Evolutionary conservation across 2,797 vertebrate species (phyloP), one percentile per base, ranked within the genome.

Genomic region (Karalla daura): DNA sequence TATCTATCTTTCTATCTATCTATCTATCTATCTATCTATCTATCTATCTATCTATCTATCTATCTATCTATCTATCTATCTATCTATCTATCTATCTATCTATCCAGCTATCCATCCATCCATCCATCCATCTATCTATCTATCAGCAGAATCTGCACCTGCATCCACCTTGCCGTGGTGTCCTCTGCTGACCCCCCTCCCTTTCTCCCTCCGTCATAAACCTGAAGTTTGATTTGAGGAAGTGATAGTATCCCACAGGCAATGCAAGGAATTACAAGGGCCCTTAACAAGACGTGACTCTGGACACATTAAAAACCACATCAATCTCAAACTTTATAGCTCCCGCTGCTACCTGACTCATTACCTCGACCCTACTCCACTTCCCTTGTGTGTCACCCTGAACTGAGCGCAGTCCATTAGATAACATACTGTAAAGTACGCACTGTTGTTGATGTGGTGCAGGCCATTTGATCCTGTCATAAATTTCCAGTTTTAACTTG

Each of bases 271-370:
- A 79, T 84, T 76, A 82, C 71, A 81, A 54, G 13, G 60, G 20
- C 64, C 65, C 67, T 82, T 83, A 84, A 86, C 78, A 85, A 87
- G 79, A 84, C 74, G 68, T 81, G 74, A 78, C 76, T 80, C 63
- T 77, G 71, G 79, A 80, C 77, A 78, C 79, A 85, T 86, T 87
- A 84, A 89, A 86, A 85, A 80, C 68, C 79, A 80, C 21, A 87
- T 88, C 77, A 88, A 80, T 85, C 73, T 76, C 54, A 37, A 41
- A 54, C 36, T 88, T 86, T 86, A 91, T 84, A 44, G 64, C 44
- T 47, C 62, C n/a, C 25, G 66, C 77, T 66, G 74, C 78, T 52
- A 45, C 58, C 62, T 43, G 68, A 81, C 78, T 87, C 80, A 86
- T 87, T 83, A 85, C 64, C 25, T 65, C 52, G 8, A 67, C 53